Evolutionary conservation across 2,113 vertebrate species (phyloP).

Genomic region (Chaetops frenatus): DNA sequence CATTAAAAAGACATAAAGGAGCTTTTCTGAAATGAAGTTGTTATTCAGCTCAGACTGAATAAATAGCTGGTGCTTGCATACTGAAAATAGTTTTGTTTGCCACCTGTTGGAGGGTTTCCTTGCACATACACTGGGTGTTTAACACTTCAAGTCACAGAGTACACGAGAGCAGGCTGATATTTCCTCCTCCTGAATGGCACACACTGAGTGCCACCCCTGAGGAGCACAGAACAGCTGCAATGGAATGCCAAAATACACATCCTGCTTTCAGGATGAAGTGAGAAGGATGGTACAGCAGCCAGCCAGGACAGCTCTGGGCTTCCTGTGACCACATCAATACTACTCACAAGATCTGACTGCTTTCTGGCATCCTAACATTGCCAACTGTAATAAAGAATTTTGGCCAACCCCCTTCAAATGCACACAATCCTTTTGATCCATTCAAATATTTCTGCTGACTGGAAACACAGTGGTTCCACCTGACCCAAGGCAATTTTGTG

Average conservation of each 20-base stretch:
- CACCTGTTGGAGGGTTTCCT: not conserved
- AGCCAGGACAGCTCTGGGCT: not conserved
- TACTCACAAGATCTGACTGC: not conserved
- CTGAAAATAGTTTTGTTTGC: not conserved
- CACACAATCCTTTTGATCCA: not conserved
- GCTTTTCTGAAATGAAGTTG: not conserved
- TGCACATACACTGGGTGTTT: not conserved
- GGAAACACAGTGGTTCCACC: not conserved
- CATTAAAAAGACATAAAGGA: not conserved
- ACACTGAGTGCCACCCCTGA: not conserved
- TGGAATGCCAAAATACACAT: not conserved
- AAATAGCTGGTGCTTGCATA: not conserved
- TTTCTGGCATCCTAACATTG: not conserved
- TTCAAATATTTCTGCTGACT: not conserved
- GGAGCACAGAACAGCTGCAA: not conserved
- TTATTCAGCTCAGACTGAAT: not conserved
- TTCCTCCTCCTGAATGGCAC: not conserved
- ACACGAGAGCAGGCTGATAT: not conserved
- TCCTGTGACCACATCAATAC: not conserved
- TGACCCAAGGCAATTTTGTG: not conserved
- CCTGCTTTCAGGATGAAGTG: not conserved
- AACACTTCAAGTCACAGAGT: not conserved
- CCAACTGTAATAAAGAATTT: not conserved
- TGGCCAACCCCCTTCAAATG: not conserved
- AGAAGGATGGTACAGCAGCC: not conserved